Base-by-base conservation (phyloP, 2,888 invertebrate species). In the Sceliomorpha sp. region DNA sequence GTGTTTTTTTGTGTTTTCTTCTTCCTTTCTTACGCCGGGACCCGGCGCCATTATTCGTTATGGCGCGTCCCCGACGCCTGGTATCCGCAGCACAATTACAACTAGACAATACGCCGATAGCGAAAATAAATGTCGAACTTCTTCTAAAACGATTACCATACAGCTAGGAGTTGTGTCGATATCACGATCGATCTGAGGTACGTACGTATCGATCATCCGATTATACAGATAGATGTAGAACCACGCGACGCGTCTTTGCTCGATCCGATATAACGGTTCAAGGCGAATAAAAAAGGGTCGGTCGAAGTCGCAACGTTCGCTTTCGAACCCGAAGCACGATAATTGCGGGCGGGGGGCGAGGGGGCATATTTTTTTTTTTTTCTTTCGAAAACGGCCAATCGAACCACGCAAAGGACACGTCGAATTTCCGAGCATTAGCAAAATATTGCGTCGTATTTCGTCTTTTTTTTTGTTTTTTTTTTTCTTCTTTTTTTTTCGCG, bases 111-210 rank as follows among this genome's bases (percentile, higher is more conserved):
- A 79, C 73, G 75, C 75, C 78, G 75, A 81, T 84, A 79, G 82
- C 79, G 80, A 81, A 77, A 85, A 85, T 81, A 83, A 83, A 84
- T 72, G 72, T 78, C 77, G 75, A 79, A 83, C 59, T 70, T 67
- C 37, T 37, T 70, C 70, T 72, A 72, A 81, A 80, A 82, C 77
- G 78, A 79, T 78, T 75, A 74, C 76, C 76, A 77, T 83, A 83
- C 78, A 85, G 71, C 85, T 86, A 87, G 77, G 79, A 86, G 80
- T 87, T 81, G 74, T 80, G 81, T 86, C 84, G 83, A 84, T 87
- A 77, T 82, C 77, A 80, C 82, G 83, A 85, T 85, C 83, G 83
- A 85, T 82, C 75, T 83, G 85, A 87, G 87, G 87, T 87, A 87
- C 86, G 84, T 86, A 86, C 83, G 80, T 77, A 75, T 85, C 80